A percentile compares a stretch with the other conserved stretches of the same genome.
Conservation (phyloP, 2,113 vertebrate species). For the Leptocoma aspasia region DNA sequence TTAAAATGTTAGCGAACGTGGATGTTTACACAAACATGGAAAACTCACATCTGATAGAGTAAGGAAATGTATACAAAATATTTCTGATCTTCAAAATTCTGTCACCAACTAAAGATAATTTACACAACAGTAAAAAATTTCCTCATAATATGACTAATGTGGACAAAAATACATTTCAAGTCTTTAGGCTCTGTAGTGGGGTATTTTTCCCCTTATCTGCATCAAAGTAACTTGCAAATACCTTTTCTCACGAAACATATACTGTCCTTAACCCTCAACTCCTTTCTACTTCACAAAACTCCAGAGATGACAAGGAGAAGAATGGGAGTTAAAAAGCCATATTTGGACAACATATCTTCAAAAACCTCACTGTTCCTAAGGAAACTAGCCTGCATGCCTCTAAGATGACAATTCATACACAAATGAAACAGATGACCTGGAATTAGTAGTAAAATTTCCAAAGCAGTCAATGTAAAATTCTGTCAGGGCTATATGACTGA, state of each 20-base stretch:
- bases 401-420: background rate
- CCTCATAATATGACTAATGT: fast-evolving
- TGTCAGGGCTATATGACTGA: background rate
- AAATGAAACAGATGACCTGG: background rate
- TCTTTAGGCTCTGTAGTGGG: background rate
- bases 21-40: background rate
- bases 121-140: background rate
- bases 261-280: background rate
- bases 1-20: background rate
- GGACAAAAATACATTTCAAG: background rate
- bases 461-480: background rate
- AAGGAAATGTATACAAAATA: background rate
- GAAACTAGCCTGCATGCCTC: background rate
- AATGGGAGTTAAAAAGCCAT: background rate
- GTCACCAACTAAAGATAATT: background rate
- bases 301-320: background rate
- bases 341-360: background rate
- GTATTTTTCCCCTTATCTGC: background rate
- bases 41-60: background rate
- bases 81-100: background rate
- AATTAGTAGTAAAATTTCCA: background rate
- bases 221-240: background rate
- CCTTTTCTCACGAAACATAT: background rate
- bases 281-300: background rate
- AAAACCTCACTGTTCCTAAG: background rate